Conservation (phyloP, 2,113 vertebrate genomes). For the Lichenostomus cassidix region DNA sequence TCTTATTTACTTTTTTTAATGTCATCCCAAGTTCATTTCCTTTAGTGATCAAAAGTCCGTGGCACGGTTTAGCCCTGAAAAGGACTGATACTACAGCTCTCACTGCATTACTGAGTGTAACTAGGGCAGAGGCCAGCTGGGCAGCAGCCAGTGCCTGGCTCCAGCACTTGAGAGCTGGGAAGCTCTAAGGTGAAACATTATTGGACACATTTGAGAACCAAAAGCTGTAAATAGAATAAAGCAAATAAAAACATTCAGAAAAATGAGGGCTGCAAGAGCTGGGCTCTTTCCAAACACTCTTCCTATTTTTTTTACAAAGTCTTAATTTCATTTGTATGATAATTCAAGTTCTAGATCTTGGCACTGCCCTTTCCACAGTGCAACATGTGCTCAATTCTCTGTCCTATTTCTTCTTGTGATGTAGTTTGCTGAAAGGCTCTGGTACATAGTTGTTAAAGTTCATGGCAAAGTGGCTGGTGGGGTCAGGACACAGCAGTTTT, state of each 20-base stretch:
- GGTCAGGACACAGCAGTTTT: background rate
- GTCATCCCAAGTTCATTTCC: slow-evolving; percentile 20
- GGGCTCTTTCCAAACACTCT: background rate
- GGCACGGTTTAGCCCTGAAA: background rate
- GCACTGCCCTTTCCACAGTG: background rate
- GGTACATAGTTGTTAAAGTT: background rate
- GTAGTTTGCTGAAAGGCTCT: background rate
- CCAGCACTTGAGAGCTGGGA: background rate
- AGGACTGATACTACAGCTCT: background rate
- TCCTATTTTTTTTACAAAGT: background rate
- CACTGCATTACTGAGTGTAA: rapidly evolving
- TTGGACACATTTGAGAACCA: background rate
- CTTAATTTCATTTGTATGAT: background rate
- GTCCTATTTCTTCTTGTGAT: background rate
- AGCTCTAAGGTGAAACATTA: slow-evolving; percentile 33
- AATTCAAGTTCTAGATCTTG: background rate
- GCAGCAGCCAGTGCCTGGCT: background rate
- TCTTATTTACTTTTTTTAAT: background rate
- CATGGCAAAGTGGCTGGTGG: background rate
- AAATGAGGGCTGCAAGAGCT: background rate
- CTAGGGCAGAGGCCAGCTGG: slow-evolving; percentile 49
- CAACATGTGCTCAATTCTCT: background rate
- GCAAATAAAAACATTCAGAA: background rate
- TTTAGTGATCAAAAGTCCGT: slow-evolving; percentile 1
- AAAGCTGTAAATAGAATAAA: slow-evolving; percentile 12